phyloP scores from a whole-genome alignment of 2,888 invertebrate genomes.

The Augiades crinisus region DNA sequence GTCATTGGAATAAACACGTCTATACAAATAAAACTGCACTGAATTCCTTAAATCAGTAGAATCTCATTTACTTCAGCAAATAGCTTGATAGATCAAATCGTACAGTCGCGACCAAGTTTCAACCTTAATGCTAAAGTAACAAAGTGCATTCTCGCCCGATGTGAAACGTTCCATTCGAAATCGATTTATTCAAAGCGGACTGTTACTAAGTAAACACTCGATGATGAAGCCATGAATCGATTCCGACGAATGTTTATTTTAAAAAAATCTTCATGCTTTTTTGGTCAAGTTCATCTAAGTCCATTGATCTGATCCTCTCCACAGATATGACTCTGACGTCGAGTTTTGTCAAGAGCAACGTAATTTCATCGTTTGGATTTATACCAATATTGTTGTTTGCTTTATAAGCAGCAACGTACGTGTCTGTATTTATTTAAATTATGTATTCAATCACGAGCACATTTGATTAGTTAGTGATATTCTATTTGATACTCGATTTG shows the following conservation, averaged over 20 bases:
- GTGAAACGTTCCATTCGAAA: slow-evolving; percentile 45
- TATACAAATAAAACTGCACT: slow-evolving; percentile 39
- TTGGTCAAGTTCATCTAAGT: slow-evolving; percentile 60
- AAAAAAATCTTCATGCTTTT: slow-evolving; percentile 67
- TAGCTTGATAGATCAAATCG: slow-evolving; percentile 29
- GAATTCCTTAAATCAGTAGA: slow-evolving; percentile 37
- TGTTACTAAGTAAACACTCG: slow-evolving; percentile 77
- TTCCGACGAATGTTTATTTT: slow-evolving; percentile 72
- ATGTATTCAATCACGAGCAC: slow-evolving; percentile 5
- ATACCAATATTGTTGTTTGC: slow-evolving; percentile 46
- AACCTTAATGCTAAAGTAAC: slow-evolving; percentile 27
- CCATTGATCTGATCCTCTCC: slow-evolving; percentile 53
- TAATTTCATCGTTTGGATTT: slow-evolving; percentile 46
- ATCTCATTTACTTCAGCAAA: slow-evolving; percentile 40
- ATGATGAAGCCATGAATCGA: slow-evolving; percentile 68
- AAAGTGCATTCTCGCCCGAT: slow-evolving; percentile 40
- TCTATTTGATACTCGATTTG: slow-evolving; percentile 5
- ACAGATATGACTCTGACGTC: slow-evolving; percentile 50
- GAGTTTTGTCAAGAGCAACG: slow-evolving; percentile 52
- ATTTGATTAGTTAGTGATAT: slow-evolving; percentile 22
- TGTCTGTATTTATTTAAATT: slow-evolving; percentile 1
- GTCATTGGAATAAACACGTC: slow-evolving; percentile 38
- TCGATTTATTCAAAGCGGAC: slow-evolving; percentile 71
- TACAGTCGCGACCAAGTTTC: slow-evolving; percentile 20
- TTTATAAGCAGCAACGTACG: slow-evolving; percentile 27